A percentile compares a stretch with the other conserved stretches of the same genome.
phyloP scores from a whole-genome alignment of 2,113 vertebrate genomes.

The Eurypyga helias region DNA sequence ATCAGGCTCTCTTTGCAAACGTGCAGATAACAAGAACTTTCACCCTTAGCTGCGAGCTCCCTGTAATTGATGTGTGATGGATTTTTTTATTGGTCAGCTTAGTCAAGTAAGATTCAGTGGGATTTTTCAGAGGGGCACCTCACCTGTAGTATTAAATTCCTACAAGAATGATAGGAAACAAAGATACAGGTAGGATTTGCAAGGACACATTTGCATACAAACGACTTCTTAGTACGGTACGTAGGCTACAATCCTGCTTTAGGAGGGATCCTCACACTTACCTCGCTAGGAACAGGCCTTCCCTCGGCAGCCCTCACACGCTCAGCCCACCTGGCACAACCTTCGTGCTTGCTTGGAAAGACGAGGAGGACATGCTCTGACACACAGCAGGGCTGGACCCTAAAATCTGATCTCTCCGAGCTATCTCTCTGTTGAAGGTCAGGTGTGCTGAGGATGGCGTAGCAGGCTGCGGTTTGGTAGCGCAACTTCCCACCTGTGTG shows the following conservation, averaged over 20 bases:
- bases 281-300: background rate
- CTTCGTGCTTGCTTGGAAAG: background rate
- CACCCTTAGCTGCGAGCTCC: background rate
- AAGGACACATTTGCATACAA: background rate
- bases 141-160: background rate
- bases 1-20: background rate
- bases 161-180: background rate
- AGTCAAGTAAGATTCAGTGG: background rate
- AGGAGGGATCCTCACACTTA: background rate
- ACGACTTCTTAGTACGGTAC: background rate
- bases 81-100: background rate
- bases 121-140: background rate
- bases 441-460: background rate
- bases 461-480: background rate
- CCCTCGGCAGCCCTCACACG: background rate
- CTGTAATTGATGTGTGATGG: background rate
- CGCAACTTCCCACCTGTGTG: background rate
- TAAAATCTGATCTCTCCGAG: background rate
- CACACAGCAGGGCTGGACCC: background rate
- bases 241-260: background rate
- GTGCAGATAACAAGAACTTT: background rate
- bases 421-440: background rate
- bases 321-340: background rate
- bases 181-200: background rate
- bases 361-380: fast-evolving